Evolutionary conservation across 2,797 vertebrate genomes (phyloP), one percentile per base, ranked within the genome.

Genomic region (Petrocephalus schoutedeni): DNA sequence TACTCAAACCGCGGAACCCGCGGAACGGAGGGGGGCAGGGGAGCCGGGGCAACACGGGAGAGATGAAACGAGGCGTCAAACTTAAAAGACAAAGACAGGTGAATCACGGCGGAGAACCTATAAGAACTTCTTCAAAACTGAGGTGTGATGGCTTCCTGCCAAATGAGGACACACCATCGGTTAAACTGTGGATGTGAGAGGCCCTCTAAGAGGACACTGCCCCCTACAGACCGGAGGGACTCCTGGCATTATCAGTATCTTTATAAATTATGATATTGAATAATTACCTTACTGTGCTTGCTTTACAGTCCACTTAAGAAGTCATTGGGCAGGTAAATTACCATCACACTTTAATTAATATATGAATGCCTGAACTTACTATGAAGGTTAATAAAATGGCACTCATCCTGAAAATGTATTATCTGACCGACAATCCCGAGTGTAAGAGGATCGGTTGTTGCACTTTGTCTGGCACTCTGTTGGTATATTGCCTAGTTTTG

Each of bases 271-370:
- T 53, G 23, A 53, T 51, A 51, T 41, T 83, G 19, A 83, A 83
- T 83, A 53, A 83, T 53, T 83, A 19, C 45, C 77, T 23, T 51
- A 23, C 45, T 10, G 19, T 83, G 28, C 71, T 83, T 83, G 80
- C 49, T 53, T 51, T 83, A 85, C 32, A 85, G 7, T 36, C 83
- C 83, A 85, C 83, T 57, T 56, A 56, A 84, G 80, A 45, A 84
- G 51, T 51, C 80, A 84, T 54, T 51, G 19, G n/a, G n/a, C 80
- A 84, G 80, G n/a, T 84, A 51, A 51, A 54, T 84, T 54, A 54
- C 45, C 10, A 56, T 74, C 36, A 32, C 57, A 86, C 36, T 58
- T 58, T 21, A 86, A 64, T 86, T 61, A 32, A 45, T 58, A 61
- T 64, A 86, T 45, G 57, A 9, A 16, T 23, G 16, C 23, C n/a